These are phyloP conservation scores for Phrynocephalus guinanensis DNA, from an alignment of 2,797 vertebrate species.

Conservation along the genomic window DNA sequence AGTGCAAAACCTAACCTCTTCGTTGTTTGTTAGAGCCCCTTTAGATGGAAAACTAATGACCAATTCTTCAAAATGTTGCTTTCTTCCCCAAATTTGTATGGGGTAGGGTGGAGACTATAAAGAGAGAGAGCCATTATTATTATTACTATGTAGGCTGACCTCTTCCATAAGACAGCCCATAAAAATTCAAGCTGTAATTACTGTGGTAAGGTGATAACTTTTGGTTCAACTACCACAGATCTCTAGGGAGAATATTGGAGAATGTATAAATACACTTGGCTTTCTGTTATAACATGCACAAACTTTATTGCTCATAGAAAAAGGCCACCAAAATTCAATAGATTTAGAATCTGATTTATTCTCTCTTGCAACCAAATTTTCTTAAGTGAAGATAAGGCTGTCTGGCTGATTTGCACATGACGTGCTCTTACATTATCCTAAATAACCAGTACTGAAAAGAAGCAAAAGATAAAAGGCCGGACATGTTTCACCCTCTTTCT, in stretches of 20 bases:
- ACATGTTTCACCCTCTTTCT: no score
- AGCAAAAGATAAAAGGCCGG: background rate
- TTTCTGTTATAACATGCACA: background rate
- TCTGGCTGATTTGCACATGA: background rate
- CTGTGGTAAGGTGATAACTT: slow-evolving; percentile 18
- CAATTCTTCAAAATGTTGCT: background rate
- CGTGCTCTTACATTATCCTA: background rate
- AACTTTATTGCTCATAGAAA: slow-evolving; percentile 1
- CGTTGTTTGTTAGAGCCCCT: background rate
- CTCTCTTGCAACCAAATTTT: background rate
- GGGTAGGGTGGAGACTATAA: background rate
- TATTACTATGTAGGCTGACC: background rate
- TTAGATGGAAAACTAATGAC: background rate
- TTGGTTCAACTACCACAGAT: background rate
- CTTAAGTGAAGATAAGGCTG: background rate
- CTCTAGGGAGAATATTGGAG: background rate
- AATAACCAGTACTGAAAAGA: background rate
- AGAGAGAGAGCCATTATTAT: background rate
- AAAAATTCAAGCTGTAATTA: slow-evolving; percentile 12
- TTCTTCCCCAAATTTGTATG: background rate
- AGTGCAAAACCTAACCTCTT: slow-evolving; percentile 28
- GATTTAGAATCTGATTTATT: no score
- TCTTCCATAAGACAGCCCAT: slow-evolving; percentile 4
- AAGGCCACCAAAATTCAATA: background rate
- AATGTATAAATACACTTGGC: background rate